Percentiles rank a stretch among this genome's conserved stretches.
Evolutionary conservation across 2,888 invertebrate genomes (phyloP).

Genomic region (Onthophagus sagittarius): DNA sequence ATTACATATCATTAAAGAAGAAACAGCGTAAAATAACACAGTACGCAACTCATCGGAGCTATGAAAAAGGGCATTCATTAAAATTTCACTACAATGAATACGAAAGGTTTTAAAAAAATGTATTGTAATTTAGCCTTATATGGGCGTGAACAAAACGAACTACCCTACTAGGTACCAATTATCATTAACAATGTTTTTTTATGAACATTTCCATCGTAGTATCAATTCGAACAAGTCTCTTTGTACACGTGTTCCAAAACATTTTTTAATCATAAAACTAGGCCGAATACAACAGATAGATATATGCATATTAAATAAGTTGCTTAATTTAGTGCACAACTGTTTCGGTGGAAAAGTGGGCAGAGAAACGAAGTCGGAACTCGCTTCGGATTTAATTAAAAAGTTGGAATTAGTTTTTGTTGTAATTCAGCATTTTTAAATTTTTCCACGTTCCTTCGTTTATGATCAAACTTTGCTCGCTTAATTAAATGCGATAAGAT

Average conservation of each 20-base stretch:
- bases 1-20: not conserved
- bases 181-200: not conserved
- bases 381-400: conserved; percentile 48
- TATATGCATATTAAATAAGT: conserved; percentile 36
- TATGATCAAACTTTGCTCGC: conserved; percentile 31
- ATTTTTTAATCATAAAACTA: conserved; percentile 12
- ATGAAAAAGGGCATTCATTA: not conserved
- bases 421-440: conserved; percentile 49
- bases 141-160: not conserved
- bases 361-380: conserved; percentile 20
- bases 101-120: not conserved
- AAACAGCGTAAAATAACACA: not conserved
- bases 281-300: conserved; percentile 20
- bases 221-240: no score
- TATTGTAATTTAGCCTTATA: not conserved
- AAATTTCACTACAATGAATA: not conserved
- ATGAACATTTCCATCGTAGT: not conserved
- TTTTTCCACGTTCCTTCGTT: conserved; percentile 38
- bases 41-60: not conserved
- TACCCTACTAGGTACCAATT: not conserved
- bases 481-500: conserved; percentile 31
- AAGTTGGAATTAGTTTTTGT: conserved; percentile 51
- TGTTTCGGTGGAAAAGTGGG: conserved; percentile 30
- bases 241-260: no score
- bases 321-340: conserved; percentile 45